These are phyloP conservation scores for Excalfactoria chinensis DNA, from an alignment of 2,113 vertebrate genomes.

Conservation along the genomic window DNA sequence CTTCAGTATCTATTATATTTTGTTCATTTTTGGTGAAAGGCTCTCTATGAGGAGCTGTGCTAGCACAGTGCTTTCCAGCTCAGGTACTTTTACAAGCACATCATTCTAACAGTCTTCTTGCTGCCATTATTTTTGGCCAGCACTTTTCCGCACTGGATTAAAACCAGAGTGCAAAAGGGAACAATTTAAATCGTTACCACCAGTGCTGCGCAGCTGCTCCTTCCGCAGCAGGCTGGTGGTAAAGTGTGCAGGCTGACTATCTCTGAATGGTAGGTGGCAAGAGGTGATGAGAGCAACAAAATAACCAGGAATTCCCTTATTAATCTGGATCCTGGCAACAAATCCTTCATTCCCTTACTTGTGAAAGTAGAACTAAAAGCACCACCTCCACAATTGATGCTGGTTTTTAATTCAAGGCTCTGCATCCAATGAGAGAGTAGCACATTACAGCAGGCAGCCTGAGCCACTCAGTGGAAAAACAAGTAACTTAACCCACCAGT, in stretches of 20 bases:
- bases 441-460: slow-evolving; percentile 34
- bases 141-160: slow-evolving; percentile 13
- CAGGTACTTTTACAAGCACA: neutral
- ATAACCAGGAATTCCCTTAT: neutral
- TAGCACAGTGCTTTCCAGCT: neutral
- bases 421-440: neutral
- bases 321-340: slow-evolving; percentile 5
- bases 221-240: neutral
- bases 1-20: neutral
- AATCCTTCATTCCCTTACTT: neutral
- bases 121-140: neutral
- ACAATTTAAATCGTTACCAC: slow-evolving; percentile 1
- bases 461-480: slow-evolving; percentile 4
- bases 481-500: slow-evolving; percentile 60
- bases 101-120: neutral
- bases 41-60: neutral
- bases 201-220: slow-evolving; percentile 22
- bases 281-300: neutral
- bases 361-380: neutral
- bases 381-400: neutral
- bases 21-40: neutral
- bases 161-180: slow-evolving; percentile 1
- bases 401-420: neutral
- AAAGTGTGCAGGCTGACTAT: neutral
- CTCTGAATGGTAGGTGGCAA: neutral